phyloP scores from a whole-genome alignment of 1,140 invertebrate species.

The Ceratosolen fusciceps region DNA sequence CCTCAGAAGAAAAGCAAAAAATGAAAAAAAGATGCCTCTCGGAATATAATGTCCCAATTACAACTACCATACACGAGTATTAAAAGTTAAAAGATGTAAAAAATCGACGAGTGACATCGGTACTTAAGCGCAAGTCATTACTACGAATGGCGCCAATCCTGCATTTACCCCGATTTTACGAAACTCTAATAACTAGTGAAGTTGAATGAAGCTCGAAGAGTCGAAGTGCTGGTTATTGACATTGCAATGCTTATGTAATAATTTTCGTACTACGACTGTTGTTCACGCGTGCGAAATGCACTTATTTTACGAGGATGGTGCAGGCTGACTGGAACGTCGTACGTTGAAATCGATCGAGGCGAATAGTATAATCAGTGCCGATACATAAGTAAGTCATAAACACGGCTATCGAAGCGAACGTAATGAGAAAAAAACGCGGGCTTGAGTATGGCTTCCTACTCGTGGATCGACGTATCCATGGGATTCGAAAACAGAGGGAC shows the following conservation, averaged over 20 bases:
- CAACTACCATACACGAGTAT: too few relatives aligned
- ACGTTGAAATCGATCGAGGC: not conserved
- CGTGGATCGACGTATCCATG: not conserved
- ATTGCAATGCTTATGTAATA: not conserved
- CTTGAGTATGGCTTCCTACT: not conserved
- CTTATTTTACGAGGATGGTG: not conserved
- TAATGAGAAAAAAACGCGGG: not conserved
- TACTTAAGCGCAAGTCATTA: too few relatives aligned
- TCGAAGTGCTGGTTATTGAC: too few relatives aligned
- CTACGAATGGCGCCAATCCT: too few relatives aligned
- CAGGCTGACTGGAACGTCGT: not conserved
- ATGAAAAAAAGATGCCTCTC: too few relatives aligned
- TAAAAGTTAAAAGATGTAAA: too few relatives aligned
- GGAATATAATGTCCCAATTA: too few relatives aligned
- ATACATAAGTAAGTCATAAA: slow-evolving; percentile 4
- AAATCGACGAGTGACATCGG: too few relatives aligned
- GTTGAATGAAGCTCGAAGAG: too few relatives aligned
- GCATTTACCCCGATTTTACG: too few relatives aligned
- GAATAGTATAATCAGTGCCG: not conserved
- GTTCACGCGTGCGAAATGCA: not conserved
- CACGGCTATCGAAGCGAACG: not conserved
- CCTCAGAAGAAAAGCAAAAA: too few relatives aligned
- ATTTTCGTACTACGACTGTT: not conserved
- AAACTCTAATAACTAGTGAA: too few relatives aligned
- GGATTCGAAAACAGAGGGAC: not conserved